These are phyloP conservation scores for Hiodon alosoides DNA, from an alignment of 2,113 vertebrate genomes.

Conservation along the genomic window DNA sequence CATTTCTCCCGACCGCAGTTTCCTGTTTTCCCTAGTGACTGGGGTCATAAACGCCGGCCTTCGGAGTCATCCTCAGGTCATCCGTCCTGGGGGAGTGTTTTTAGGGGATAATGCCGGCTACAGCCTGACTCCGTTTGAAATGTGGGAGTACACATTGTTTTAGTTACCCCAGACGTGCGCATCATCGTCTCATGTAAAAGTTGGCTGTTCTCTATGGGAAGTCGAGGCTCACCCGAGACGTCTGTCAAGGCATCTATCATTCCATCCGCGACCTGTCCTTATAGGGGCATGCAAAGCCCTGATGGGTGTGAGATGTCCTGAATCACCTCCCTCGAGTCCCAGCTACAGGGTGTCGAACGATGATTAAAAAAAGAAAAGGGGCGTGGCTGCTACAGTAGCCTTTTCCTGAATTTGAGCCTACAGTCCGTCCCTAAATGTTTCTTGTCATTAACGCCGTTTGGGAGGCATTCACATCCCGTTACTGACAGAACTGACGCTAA, in stretches of 20 bases:
- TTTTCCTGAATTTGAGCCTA: too few relatives aligned
- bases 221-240: conserved; percentile 19
- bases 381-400: too few relatives aligned
- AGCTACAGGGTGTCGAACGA: too few relatives aligned
- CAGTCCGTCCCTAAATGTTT: too few relatives aligned
- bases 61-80: conserved; percentile 79
- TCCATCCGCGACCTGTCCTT: not conserved
- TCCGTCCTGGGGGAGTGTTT: conserved; percentile 69
- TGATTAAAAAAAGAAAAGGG: too few relatives aligned
- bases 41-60: conserved; percentile 61
- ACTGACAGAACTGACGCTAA: too few relatives aligned
- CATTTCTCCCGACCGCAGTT: conserved; percentile 64
- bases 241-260: not conserved
- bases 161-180: conserved; percentile 66
- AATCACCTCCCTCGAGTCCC: not conserved
- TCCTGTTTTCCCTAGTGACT: conserved; percentile 79
- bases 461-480: too few relatives aligned
- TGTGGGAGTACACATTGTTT: conserved; percentile 74
- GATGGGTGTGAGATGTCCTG: too few relatives aligned
- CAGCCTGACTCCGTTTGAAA: conserved; percentile 52
- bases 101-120: conserved; percentile 66
- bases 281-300: too few relatives aligned
- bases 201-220: conserved; percentile 68
- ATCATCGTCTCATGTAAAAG: conserved; percentile 75
- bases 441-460: too few relatives aligned